Evolutionary conservation across 92 coral and sea anemone species (phyloP).

Genomic region (Bergia puertoricense): DNA sequence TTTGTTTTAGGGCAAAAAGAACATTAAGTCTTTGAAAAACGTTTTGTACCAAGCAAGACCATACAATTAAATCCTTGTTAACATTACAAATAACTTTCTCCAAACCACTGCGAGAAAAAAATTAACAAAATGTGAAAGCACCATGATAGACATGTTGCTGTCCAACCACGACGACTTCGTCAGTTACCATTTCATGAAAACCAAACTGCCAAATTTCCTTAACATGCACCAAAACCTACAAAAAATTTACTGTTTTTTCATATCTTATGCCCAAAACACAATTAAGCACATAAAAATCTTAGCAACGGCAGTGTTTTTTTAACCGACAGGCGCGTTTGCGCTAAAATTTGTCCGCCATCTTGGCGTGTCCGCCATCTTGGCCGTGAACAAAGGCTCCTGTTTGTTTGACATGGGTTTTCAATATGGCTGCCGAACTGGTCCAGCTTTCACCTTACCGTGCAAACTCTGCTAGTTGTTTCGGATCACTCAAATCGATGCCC

Average conservation of each 20-base stretch:
- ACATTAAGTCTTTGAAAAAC: too few species aligned
- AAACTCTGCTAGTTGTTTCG: slow-evolving; percentile 99
- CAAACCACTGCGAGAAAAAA: too few species aligned
- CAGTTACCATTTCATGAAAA: too few species aligned
- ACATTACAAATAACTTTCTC: too few species aligned
- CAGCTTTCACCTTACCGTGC: slow-evolving; percentile 93
- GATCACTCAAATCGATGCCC: slow-evolving; percentile 99
- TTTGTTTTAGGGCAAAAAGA: too few species aligned
- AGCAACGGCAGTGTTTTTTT: background rate
- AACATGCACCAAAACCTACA: background rate
- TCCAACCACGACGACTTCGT: background rate
- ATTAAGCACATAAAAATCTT: background rate
- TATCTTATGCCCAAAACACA: slow-evolving; percentile 6
- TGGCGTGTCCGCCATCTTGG: slow-evolving; percentile 98
- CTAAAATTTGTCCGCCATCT: slow-evolving; percentile 72
- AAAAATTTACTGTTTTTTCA: background rate
- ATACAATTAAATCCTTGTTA: too few species aligned
- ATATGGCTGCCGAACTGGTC: slow-evolving; percentile 99
- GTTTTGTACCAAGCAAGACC: too few species aligned
- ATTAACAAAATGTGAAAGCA: too few species aligned
- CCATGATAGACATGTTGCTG: too few species aligned
- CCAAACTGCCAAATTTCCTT: background rate
- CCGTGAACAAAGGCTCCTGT: slow-evolving; percentile 92
- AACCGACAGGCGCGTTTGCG: slow-evolving; percentile 8
- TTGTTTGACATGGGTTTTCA: slow-evolving; percentile 98